Evolutionary conservation across 2,113 vertebrate genomes (phyloP), one percentile per base, ranked within the genome.

Genomic region (Apodemus speciosus): DNA sequence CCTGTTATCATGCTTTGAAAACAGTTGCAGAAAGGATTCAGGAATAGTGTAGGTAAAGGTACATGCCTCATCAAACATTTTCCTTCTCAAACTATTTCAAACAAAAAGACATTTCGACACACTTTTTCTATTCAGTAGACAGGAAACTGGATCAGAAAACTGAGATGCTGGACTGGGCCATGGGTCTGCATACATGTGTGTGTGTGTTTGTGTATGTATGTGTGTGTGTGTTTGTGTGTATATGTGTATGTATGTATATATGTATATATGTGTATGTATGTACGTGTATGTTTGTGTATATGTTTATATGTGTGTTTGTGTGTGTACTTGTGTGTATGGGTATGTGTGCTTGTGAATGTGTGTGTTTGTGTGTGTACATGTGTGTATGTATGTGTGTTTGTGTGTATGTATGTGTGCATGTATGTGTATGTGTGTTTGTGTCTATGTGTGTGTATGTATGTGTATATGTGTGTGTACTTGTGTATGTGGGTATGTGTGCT

Each of bases 91-190:
- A 94, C 23, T 81, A 20, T n/a, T 92, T 86, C 43, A 86, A 79
- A 91, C 15, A 92, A n/a, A 71, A n/a, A 71, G 38, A 91, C 83
- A 87, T 62, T 86, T 80, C 27, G 91, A 88, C 46, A 89, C 6
- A 91, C 64, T 92, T 91, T 35, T n/a, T 87, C 27, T 18, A 87
- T 76, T 92, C 90, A 95, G 11, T 40, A 56, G 14, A 46, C 62
- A 62, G 81, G 14, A 15, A 75, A 64, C 83, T 27, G 66, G 21
- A 79, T 81, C 81, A 56, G 58, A 85, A 86, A 92, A 79, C 30
- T 69, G 9, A 93, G 46, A 43, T 32, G 0, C 0, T 88, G 60
- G 10, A 16, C 84, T 91, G 72, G 69, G 25, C n/a, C 3, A 6
- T 2, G 1, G 14, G 14, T 16, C 46, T 25, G 14, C 58, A 16